A percentile compares a stretch with the other conserved stretches of the same genome.
Evolutionary conservation across 2,113 vertebrate species (phyloP).

Genomic region (Calypte anna): DNA sequence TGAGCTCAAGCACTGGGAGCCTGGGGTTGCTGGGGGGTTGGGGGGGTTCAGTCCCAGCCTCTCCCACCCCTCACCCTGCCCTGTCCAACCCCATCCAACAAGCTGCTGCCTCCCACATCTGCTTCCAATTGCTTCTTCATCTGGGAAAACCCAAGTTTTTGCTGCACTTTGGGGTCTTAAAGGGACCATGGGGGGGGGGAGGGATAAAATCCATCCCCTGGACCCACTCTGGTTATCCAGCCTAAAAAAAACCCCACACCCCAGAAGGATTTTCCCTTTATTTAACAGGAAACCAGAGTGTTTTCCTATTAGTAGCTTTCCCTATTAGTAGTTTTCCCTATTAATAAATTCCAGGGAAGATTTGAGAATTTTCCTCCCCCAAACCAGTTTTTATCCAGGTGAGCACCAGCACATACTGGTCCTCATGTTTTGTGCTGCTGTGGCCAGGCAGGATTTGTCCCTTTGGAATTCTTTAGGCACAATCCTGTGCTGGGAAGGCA

Average conservation of each 20-base stretch:
- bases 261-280: neutral
- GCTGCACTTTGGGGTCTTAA: constrained; percentile 29
- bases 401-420: fast-evolving
- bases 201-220: neutral
- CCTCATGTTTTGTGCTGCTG: too few species aligned
- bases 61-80: constrained; percentile 31
- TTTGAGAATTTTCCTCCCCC: neutral
- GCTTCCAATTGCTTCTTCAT: constrained; percentile 61
- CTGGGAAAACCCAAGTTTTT: constrained; percentile 42
- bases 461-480: neutral
- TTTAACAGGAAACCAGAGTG: neutral
- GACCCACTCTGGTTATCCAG: neutral
- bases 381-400: neutral
- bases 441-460: neutral
- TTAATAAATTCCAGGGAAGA: too few species aligned
- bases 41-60: neutral
- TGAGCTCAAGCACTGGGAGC: constrained; percentile 46
- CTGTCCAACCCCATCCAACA: constrained; percentile 47
- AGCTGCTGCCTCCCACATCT: constrained; percentile 53
- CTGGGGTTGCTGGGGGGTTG: neutral
- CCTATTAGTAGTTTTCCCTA: too few species aligned
- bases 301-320: neutral
- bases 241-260: neutral
- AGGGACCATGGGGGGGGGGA: neutral
- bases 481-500: neutral